Evolutionary conservation across 1,140 invertebrate genomes (phyloP), one percentile per base, ranked within the genome.

Genomic region (Rhopalosiphum maidis): DNA sequence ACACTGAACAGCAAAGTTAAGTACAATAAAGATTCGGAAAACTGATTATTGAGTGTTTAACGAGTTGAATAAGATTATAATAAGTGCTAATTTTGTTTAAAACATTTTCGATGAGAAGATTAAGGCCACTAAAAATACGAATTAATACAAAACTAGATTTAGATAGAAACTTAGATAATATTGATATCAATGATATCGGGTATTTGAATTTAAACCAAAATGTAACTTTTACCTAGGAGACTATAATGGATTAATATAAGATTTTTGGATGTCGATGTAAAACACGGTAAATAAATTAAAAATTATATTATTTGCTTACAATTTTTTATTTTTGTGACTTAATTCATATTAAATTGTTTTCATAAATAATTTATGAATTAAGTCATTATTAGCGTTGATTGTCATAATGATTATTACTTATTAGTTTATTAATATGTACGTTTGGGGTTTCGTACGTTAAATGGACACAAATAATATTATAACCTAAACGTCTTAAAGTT

Each of bases 41-140:
- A 77, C n/a, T 77, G 60, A 77, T 77, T n/a, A 77, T 77, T 77
- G n/a, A 77, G 11, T 77, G n/a, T 77, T 77, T 77, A 77, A 77
- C 15, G 15, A n/a, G 30, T n/a, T n/a, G n/a, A 77, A 77, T 35
- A 77, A 77, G 30, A 77, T n/a, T 77, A 77, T 21, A 22, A 77
- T n/a, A 18, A 77, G n/a, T n/a, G 15, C 30, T 77, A 2, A 77
- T 77, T n/a, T 68, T n/a, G 48, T 21, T 51, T 51, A 51, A 51
- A 51, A 51, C 48, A 77, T 77, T 35, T 5, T 77, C 9, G 6
- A 35, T 7, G 30, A 77, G 5, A 51, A 77, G 60, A 54, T 23
- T 77, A 77, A 5, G 60, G 15, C 4, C 30, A 77, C 30, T 77
- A 18, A 77, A 77, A 35, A n/a, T 77, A 77, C 3, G 1, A 77